Base-by-base conservation (phyloP, 2,797 vertebrate species). In the Alectoris magna region DNA sequence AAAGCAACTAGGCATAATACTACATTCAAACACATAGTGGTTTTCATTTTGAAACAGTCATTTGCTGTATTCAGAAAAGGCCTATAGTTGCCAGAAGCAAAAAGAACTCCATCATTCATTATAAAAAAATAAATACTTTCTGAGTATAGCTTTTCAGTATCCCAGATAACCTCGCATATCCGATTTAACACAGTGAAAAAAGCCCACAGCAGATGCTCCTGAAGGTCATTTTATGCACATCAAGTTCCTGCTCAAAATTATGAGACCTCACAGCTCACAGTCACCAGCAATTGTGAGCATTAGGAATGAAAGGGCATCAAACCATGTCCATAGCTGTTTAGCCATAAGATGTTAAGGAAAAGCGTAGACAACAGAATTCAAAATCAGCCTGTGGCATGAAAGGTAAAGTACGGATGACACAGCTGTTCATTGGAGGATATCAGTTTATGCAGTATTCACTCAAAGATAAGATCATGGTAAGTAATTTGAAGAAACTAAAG, bases 1-100 rank as follows among this genome's bases (percentile, higher is more conserved):
- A 98, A 97, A 98, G 97, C 98, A 98, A 98, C 98, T 94, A 98
- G 97, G 98, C 97, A 98, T 98, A 99, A 98, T 98, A 97, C 98
- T 98, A 98, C 98, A 98, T 98, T 99, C 98, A 99, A 98, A 97
- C 98, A 97, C 97, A 97, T 94, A 95, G 97, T 97, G 98, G 97
- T 97, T 97, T 98, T 98, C 97, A 98, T 98, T 97, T 98, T 96
- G 98, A 98, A 98, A 98, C 98, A 98, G 98, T 98, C 98, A 98
- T 98, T 97, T 97, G 97, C 97, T 97, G 98, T 97, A 97, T 97
- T 98, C 96, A 97, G 96, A 97, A 98, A 98, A 97, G 97, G 96
- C 97, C 97, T 97, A 94, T 97, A 98, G 97, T 97, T 97, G 96
- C 95, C 96, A 97, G 93, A 96, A 96, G 97, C 97, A 92, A 96